These are phyloP conservation scores for Anoplolepis gracilipes DNA, from an alignment of 1,140 invertebrate genomes.

Conservation along the genomic window DNA sequence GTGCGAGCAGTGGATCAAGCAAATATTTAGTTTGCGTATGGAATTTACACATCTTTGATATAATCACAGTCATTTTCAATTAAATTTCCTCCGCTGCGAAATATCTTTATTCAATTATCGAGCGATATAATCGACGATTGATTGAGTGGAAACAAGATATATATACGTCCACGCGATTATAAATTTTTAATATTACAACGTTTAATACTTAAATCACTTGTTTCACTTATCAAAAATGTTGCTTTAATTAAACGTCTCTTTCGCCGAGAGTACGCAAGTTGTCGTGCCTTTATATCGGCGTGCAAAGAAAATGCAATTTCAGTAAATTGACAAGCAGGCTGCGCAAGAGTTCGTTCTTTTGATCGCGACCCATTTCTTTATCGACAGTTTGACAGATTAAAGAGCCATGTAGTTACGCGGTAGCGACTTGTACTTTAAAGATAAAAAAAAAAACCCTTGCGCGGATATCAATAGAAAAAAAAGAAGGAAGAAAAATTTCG, in stretches of 20 bases:
- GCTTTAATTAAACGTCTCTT: slow-evolving; percentile 41
- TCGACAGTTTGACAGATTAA: slow-evolving; percentile 63
- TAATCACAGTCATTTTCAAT: background rate
- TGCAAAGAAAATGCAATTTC: slow-evolving; percentile 57
- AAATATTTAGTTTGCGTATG: slow-evolving; percentile 46
- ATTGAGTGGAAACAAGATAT: background rate
- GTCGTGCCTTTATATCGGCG: slow-evolving; percentile 27
- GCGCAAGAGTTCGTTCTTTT: slow-evolving; percentile 52
- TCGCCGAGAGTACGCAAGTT: background rate
- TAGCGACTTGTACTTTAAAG: slow-evolving; percentile 15
- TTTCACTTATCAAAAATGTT: background rate
- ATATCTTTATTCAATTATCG: background rate
- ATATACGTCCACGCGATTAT: background rate
- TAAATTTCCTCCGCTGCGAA: slow-evolving; percentile 2
- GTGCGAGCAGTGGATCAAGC: slow-evolving; percentile 20
- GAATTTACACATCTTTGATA: slow-evolving; percentile 15
- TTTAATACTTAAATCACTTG: background rate
- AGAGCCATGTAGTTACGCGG: slow-evolving; percentile 48
- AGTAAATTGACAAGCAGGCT: slow-evolving; percentile 56
- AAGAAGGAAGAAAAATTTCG: background rate
- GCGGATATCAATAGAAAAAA: background rate
- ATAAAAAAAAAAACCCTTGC: background rate
- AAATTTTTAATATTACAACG: background rate
- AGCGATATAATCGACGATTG: background rate
- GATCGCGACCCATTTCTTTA: slow-evolving; percentile 56